Conservation (phyloP, 2,888 invertebrate genomes). For the Labia minor region DNA sequence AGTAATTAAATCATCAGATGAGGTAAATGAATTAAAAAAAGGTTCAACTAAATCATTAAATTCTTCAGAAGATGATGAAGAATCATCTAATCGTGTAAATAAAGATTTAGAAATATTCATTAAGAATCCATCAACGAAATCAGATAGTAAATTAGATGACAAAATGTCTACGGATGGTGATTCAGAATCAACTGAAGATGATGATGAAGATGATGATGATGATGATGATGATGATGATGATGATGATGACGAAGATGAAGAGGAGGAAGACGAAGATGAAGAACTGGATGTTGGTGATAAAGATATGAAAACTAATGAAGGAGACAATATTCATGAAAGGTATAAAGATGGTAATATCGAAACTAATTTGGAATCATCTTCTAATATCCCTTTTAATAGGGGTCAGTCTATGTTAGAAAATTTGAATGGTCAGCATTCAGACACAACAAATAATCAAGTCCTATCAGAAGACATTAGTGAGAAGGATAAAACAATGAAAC, state of each 20-base stretch:
- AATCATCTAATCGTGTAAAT: not conserved
- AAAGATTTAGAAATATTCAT: slow-evolving; percentile 14
- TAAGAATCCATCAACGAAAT: slow-evolving; percentile 17
- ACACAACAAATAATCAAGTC: not conserved
- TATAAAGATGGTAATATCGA: slow-evolving; percentile 25
- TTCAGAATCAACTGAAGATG: slow-evolving; percentile 20
- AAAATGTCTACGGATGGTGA: slow-evolving; percentile 24
- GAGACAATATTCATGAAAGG: slow-evolving; percentile 24
- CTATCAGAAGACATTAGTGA: not conserved
- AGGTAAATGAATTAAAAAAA: not conserved
- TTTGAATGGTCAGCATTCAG: too few species aligned
- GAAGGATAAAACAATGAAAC: not conserved
- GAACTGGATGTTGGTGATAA: slow-evolving; percentile 21
- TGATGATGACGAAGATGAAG: slow-evolving; percentile 20
- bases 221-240: slow-evolving; percentile 20
- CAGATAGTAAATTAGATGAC: not conserved
- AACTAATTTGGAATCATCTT: too few species aligned
- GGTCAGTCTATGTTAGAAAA: too few species aligned
- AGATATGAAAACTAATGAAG: slow-evolving; percentile 22
- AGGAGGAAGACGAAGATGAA: slow-evolving; percentile 19
- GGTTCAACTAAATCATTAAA: not conserved
- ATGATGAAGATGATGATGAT: slow-evolving; percentile 19
- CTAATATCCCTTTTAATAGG: too few species aligned
- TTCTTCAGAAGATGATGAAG: not conserved
- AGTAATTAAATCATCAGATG: slow-evolving; percentile 1